Evolutionary conservation across 2,797 vertebrate species (phyloP).

Genomic region (Malurus splendens): DNA sequence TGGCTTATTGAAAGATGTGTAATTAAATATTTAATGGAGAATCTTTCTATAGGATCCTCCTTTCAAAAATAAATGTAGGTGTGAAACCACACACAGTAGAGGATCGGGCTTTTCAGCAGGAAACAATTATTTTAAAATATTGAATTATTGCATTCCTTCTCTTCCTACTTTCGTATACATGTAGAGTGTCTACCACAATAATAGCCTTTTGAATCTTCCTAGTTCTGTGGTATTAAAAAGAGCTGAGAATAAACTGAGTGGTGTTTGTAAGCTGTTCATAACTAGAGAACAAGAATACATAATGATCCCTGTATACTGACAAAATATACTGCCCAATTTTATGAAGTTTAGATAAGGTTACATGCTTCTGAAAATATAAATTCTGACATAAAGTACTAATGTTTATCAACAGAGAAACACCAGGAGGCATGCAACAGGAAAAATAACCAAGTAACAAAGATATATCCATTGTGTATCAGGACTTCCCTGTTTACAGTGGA

Average conservation of each 20-base stretch:
- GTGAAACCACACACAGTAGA: not conserved
- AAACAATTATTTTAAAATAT: conserved; percentile 7
- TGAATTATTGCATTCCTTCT: not conserved
- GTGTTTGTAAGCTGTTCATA: conserved; percentile 45
- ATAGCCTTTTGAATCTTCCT: conserved; percentile 32
- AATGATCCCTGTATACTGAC: not conserved
- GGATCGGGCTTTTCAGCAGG: not conserved
- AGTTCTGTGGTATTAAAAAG: conserved; percentile 24
- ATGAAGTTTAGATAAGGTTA: not conserved
- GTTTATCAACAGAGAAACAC: not conserved
- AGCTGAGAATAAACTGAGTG: conserved; percentile 32
- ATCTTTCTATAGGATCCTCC: not conserved
- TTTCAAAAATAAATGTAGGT: not conserved
- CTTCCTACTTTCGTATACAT: not conserved
- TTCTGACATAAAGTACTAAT: not conserved
- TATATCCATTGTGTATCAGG: not conserved
- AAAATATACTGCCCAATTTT: not conserved
- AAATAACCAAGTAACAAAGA: not conserved
- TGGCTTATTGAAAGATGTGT: conserved; percentile 8
- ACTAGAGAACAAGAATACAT: not conserved
- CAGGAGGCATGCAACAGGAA: not conserved
- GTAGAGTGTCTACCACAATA: not conserved
- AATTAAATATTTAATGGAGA: conserved; percentile 33
- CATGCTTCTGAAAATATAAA: not conserved
- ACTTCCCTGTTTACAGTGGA: conserved; percentile 22